A percentile compares a stretch with the other conserved stretches of the same genome.
Conservation (phyloP, 2,113 vertebrate genomes). For the Oreotrochilus melanogaster region DNA sequence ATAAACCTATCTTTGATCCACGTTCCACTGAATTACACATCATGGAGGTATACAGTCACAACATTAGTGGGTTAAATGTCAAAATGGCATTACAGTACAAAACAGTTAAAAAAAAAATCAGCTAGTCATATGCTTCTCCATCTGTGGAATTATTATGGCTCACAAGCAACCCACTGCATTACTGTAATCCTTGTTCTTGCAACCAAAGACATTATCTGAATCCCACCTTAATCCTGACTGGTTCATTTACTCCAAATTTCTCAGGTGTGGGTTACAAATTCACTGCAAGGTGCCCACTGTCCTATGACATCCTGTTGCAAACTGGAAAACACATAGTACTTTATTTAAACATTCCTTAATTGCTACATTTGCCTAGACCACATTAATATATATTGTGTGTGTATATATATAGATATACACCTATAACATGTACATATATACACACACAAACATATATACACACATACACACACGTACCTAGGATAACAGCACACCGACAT, state of each 20-base stretch:
- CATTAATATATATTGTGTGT: slow-evolving; percentile 72
- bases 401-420: slow-evolving; percentile 58
- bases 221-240: slow-evolving; percentile 76
- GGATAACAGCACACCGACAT: slow-evolving; percentile 78
- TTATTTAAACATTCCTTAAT: slow-evolving; percentile 82
- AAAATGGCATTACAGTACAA: slow-evolving; percentile 76
- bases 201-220: slow-evolving; percentile 60
- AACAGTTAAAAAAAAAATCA: slow-evolving; percentile 50
- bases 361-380: slow-evolving; percentile 82
- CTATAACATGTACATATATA: slow-evolving; percentile 58
- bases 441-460: slow-evolving; percentile 61
- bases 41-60: slow-evolving; percentile 72
- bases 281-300: slow-evolving; percentile 75
- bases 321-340: slow-evolving; percentile 77
- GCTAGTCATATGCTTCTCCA: slow-evolving; percentile 71
- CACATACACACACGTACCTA: slow-evolving; percentile 70
- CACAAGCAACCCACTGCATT: slow-evolving; percentile 69
- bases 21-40: slow-evolving; percentile 71
- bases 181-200: slow-evolving; percentile 60
- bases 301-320: slow-evolving; percentile 76
- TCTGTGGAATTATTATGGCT: slow-evolving; percentile 72
- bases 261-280: slow-evolving; percentile 73
- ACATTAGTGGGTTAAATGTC: slow-evolving; percentile 72
- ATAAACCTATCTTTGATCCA: slow-evolving; percentile 75
- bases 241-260: slow-evolving; percentile 71